Evolutionary conservation across 2,888 invertebrate species (phyloP), one percentile per base, ranked within the genome.

Genomic region (Mythimna pallens): DNA sequence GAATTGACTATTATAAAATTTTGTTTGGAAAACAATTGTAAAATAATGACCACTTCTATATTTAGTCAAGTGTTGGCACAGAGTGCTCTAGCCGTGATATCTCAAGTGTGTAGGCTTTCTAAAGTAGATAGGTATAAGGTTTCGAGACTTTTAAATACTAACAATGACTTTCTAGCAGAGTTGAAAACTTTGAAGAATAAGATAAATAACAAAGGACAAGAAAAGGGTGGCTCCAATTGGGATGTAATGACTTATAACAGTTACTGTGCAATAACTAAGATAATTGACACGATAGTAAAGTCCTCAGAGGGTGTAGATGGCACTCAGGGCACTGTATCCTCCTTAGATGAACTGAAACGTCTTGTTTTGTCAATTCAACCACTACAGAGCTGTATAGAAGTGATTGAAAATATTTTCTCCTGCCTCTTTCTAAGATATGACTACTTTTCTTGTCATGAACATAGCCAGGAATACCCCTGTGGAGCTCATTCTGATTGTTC

Each of bases 381-480:
- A 30, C 78, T 95, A 55, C 91, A 93, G 76, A 93, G 93, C 81
- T 96, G 97, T 85, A 90, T 97, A 65, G 97, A 98, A 93, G 95
- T 98, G 0, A 96, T 98, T 70, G 98, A 98, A 91, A 97, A 98
- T 90, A 96, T 98, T 81, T 98, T 98, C 90, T 96, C 97, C 0
- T 96, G 98, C 83, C 94, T 98, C 55, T 98, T 98, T 91, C 87
- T 98, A 64, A 96, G 97, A 81, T 96, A 97, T 83, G 97, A 97
- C 87, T 97, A 97, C 89, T 96, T 97, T 77, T 95, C 96, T 12
- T 96, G 96, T 73, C 93, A 96, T 80, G 95, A 97, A 82, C 95
- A 95, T 68, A 96, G 90, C 73, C 96, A 94, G 85, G 96, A 96
- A 30, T 88, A 88, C 61, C 92, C 95, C 30, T 94, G 94, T 76